Percentiles rank a stretch among this genome's conserved stretches.
Conservation (phyloP, 2,113 vertebrate genomes). For the Hippocampus abdominalis region DNA sequence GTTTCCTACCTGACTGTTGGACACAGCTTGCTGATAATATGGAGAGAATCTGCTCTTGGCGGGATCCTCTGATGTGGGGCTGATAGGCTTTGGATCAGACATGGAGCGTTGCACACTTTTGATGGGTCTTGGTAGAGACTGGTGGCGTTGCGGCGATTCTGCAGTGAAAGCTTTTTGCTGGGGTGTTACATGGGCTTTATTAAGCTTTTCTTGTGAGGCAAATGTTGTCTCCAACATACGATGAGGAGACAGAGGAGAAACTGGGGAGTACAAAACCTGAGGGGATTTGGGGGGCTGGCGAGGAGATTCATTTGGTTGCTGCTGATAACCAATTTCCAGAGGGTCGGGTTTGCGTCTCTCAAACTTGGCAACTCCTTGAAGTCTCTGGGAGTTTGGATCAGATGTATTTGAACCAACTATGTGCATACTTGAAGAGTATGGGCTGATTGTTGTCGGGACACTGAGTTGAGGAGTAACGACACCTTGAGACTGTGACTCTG, state of each 20-base stretch:
- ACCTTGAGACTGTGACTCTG: slow-evolving; percentile 82
- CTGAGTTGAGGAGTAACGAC: slow-evolving; percentile 84
- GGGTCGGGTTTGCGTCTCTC: slow-evolving; percentile 95
- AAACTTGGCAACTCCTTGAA: slow-evolving; percentile 81
- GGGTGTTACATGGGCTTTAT: slow-evolving; percentile 94
- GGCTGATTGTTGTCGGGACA: slow-evolving; percentile 86
- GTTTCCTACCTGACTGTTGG: slow-evolving; percentile 85
- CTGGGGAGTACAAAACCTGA: slow-evolving; percentile 95
- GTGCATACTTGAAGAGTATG: slow-evolving; percentile 90
- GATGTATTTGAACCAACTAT: slow-evolving; percentile 81
- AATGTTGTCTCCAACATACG: slow-evolving; percentile 93
- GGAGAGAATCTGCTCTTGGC: slow-evolving; percentile 89
- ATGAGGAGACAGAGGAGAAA: slow-evolving; percentile 93
- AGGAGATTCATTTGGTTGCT: slow-evolving; percentile 82
- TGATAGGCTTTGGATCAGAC: slow-evolving; percentile 97
- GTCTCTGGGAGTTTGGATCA: slow-evolving; percentile 71
- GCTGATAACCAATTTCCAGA: slow-evolving; percentile 91
- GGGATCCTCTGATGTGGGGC: slow-evolving; percentile 92
- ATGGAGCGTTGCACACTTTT: slow-evolving; percentile 96
- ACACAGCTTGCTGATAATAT: slow-evolving; percentile 86
- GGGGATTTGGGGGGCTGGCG: slow-evolving; percentile 94
- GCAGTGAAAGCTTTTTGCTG: slow-evolving; percentile 93
- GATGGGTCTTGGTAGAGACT: slow-evolving; percentile 90
- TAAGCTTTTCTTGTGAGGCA: slow-evolving; percentile 89
- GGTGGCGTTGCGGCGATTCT: slow-evolving; percentile 85